Conservation (phyloP, 2,888 invertebrate genomes). For the Chloroclysta siterata region DNA sequence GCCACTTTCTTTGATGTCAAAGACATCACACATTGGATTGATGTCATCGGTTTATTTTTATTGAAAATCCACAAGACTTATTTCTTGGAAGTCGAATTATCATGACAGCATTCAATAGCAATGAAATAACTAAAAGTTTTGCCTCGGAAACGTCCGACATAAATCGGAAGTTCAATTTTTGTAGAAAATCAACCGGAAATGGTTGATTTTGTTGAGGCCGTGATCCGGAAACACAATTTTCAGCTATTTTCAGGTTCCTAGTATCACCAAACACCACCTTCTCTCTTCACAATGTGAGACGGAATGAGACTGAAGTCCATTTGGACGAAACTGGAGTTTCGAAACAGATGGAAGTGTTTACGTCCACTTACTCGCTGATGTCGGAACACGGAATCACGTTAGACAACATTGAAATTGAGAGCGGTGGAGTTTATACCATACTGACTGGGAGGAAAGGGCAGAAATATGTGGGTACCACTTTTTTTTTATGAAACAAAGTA, state of each 20-base stretch:
- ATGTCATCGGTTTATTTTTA: background rate
- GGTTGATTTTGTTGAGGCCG: conserved; percentile 35
- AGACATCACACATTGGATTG: too few relatives aligned
- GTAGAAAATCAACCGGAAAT: conserved; percentile 43
- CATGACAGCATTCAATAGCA: conserved; percentile 1
- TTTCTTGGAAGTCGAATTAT: background rate
- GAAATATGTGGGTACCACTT: conserved; percentile 51
- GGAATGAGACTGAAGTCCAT: conserved; percentile 54
- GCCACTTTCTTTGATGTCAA: background rate
- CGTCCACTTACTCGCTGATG: conserved; percentile 57
- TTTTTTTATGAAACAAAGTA: too few relatives aligned
- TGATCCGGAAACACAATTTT: conserved; percentile 25
- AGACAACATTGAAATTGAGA: conserved; percentile 51
- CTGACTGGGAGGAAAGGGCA: conserved; percentile 49
- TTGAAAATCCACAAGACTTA: background rate
- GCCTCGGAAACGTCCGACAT: conserved; percentile 28
- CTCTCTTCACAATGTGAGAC: conserved; percentile 55
- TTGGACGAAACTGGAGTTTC: conserved; percentile 49
- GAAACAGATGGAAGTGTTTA: conserved; percentile 60
- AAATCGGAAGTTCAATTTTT: conserved; percentile 38
- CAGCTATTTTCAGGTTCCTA: conserved; percentile 51
- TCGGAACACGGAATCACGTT: conserved; percentile 43
- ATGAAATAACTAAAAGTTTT: conserved; percentile 27
- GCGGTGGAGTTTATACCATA: conserved; percentile 65
- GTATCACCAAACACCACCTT: conserved; percentile 47